Percentiles rank a stretch among this genome's conserved stretches.
These are phyloP conservation scores for Fulmarus glacialis DNA, from an alignment of 2,113 vertebrate genomes.

Conservation along the genomic window DNA sequence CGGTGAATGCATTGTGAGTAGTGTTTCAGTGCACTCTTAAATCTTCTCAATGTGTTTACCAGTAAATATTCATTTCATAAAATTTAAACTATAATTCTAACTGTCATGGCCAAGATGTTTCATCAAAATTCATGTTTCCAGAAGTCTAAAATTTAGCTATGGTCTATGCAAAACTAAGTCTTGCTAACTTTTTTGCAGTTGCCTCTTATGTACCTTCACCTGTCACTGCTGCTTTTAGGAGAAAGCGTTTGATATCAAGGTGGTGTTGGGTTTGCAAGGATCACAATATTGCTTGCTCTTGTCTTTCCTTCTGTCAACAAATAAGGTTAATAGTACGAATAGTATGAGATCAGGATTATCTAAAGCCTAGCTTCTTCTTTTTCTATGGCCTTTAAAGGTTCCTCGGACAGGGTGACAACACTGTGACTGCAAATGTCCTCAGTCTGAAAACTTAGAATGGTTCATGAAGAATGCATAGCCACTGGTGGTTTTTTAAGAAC, in stretches of 20 bases:
- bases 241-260: not conserved
- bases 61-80: not conserved
- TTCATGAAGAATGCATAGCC: not conserved
- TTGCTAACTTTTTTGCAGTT: not conserved
- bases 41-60: not conserved
- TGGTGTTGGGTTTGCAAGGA: not conserved
- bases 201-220: not conserved
- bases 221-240: not conserved
- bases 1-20: not conserved
- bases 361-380: not conserved
- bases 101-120: not conserved
- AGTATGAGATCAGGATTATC: not conserved
- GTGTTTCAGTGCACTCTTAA: not conserved
- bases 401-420: not conserved
- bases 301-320: not conserved
- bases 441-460: not conserved
- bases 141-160: not conserved
- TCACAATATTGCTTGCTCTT: not conserved
- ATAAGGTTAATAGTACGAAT: not conserved
- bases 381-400: not conserved
- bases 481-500: not conserved
- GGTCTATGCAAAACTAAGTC: not conserved
- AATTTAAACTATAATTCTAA: not conserved
- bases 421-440: not conserved
- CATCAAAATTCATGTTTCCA: not conserved